These are phyloP conservation scores for Callorhinus ursinus DNA, from an alignment of 2,113 vertebrate species.

Conservation along the genomic window DNA sequence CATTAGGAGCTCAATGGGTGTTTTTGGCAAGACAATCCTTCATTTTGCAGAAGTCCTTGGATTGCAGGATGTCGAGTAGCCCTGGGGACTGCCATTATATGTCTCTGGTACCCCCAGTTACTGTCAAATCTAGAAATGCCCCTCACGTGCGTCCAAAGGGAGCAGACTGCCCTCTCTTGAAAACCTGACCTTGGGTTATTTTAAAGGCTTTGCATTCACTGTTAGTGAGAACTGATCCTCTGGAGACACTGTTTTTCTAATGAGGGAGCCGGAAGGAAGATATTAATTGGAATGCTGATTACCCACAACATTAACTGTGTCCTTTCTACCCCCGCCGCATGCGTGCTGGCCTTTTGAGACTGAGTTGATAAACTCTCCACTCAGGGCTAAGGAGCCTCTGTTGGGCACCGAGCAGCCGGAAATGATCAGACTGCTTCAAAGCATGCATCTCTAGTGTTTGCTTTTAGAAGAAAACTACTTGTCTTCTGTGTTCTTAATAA, in stretches of 20 bases:
- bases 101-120: background rate
- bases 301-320: rapidly evolving
- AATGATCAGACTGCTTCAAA: background rate
- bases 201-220: background rate
- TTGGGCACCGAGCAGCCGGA: rapidly evolving
- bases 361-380: rapidly evolving
- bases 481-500: background rate
- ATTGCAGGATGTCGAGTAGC: rapidly evolving
- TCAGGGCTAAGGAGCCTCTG: background rate
- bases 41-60: rapidly evolving
- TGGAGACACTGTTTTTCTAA: background rate
- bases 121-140: too few relatives aligned
- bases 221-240: too few relatives aligned
- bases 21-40: rapidly evolving
- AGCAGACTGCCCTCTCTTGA: rapidly evolving
- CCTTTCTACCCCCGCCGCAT: rapidly evolving
- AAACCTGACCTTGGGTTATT: rapidly evolving
- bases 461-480: background rate
- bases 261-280: background rate
- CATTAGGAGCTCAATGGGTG: background rate
- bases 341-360: background rate
- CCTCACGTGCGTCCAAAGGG: background rate
- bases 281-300: rapidly evolving
- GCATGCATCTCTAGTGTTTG: rapidly evolving
- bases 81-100: rapidly evolving